Conservation (phyloP, 2,888 invertebrate species). For the Megamerina dolium region DNA sequence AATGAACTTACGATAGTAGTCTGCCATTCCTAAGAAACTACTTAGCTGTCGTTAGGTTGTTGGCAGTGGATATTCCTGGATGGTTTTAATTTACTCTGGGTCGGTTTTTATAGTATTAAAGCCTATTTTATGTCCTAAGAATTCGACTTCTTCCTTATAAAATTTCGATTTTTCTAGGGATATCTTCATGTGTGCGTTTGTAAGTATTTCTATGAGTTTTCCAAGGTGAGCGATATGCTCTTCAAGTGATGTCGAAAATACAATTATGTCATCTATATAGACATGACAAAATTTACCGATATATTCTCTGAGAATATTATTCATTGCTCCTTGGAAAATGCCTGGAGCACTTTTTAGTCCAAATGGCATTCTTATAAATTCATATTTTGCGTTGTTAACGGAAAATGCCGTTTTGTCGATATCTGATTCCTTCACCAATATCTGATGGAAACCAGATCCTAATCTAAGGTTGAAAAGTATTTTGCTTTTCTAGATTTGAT, state of each 20-base stretch:
- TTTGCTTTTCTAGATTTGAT: constrained; percentile 2
- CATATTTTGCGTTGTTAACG: constrained; percentile 2
- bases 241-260: neutral
- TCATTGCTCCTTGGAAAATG: constrained; percentile 2
- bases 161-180: constrained; percentile 7
- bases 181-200: constrained; percentile 2
- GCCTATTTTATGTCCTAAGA: constrained; percentile 1
- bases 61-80: neutral
- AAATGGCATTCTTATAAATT: constrained; percentile 1
- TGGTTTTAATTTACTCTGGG: neutral
- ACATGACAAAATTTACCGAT: neutral
- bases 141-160: neutral
- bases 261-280: neutral
- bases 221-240: neutral
- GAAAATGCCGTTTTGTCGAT: constrained; percentile 1
- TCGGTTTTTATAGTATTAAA: neutral
- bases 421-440: neutral
- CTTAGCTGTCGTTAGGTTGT: neutral
- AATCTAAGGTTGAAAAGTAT: constrained; percentile 3
- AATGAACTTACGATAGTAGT: constrained; percentile 1
- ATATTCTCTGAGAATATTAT: neutral
- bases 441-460: constrained; percentile 2
- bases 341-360: constrained; percentile 4
- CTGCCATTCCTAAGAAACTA: constrained; percentile 1
- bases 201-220: neutral